phyloP scores from a whole-genome alignment of 2,113 vertebrate species.

The Clarias macrocephalus region DNA sequence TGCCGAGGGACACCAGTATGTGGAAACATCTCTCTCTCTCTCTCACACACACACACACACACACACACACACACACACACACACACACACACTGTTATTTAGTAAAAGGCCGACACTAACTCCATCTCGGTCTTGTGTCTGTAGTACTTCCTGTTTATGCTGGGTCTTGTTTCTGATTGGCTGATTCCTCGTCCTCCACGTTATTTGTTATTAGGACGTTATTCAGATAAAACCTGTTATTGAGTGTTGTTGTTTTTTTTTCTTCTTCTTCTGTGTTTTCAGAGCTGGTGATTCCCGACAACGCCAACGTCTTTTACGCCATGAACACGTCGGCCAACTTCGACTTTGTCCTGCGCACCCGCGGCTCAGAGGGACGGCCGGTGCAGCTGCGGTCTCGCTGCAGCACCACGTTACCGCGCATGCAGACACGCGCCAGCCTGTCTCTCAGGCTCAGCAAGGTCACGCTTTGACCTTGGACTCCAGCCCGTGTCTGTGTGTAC shows the following conservation, averaged over 20 bases:
- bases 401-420: conserved; percentile 76
- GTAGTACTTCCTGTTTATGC: neutral
- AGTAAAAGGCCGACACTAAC: no score
- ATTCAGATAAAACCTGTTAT: neutral
- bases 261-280: conserved; percentile 21
- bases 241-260: neutral
- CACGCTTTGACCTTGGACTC: conserved; percentile 71
- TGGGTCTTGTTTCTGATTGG: neutral
- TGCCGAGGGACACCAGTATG: no score
- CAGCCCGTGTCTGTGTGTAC: conserved; percentile 27
- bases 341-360: conserved; percentile 85
- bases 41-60: no score
- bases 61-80: no score
- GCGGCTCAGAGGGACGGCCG: conserved; percentile 61
- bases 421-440: conserved; percentile 75
- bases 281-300: conserved; percentile 89
- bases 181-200: neutral
- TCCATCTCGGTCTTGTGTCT: neutral
- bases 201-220: neutral
- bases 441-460: conserved; percentile 82
- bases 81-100: no score
- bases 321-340: conserved; percentile 93
- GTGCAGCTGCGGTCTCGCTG: conserved; percentile 77
- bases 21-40: no score
- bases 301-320: conserved; percentile 91